These are phyloP conservation scores for Pemphigus obesinymphae DNA, from an alignment of 1,140 invertebrate genomes.

Conservation along the genomic window DNA sequence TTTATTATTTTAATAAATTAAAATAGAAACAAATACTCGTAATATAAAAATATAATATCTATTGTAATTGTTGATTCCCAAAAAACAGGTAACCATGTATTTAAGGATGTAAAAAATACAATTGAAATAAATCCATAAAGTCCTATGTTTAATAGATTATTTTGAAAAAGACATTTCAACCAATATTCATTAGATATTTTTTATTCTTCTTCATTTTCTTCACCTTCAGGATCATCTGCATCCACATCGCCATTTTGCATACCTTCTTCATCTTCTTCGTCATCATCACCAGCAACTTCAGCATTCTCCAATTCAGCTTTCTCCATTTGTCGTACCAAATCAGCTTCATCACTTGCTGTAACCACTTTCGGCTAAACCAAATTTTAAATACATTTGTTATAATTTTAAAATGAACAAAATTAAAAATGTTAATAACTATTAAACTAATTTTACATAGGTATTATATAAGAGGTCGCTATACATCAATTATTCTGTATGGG, in stretches of 20 bases:
- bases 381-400: slow-evolving; percentile 43
- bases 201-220: slow-evolving; percentile 44
- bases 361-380: slow-evolving; percentile 96
- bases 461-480: not conserved
- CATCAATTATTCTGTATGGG: too few species aligned
- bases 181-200: not conserved
- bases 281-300: slow-evolving; percentile 87
- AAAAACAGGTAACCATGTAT: not conserved
- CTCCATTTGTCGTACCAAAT: slow-evolving; percentile 89
- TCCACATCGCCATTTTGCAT: slow-evolving; percentile 54
- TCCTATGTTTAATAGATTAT: slow-evolving; percentile 26
- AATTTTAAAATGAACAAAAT: too few species aligned
- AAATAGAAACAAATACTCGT: too few species aligned
- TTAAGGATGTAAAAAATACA: not conserved
- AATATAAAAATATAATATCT: not conserved
- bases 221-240: slow-evolving; percentile 50
- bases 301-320: slow-evolving; percentile 87
- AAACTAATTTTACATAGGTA: not conserved
- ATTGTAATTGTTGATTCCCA: not conserved
- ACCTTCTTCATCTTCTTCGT: slow-evolving; percentile 72
- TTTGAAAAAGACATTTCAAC: slow-evolving; percentile 3
- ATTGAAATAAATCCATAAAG: not conserved
- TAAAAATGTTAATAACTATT: not conserved
- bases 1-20: too few species aligned
- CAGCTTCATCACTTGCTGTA: slow-evolving; percentile 94